phyloP scores from a whole-genome alignment of 2,888 invertebrate genomes.

The Congeria kusceri region DNA sequence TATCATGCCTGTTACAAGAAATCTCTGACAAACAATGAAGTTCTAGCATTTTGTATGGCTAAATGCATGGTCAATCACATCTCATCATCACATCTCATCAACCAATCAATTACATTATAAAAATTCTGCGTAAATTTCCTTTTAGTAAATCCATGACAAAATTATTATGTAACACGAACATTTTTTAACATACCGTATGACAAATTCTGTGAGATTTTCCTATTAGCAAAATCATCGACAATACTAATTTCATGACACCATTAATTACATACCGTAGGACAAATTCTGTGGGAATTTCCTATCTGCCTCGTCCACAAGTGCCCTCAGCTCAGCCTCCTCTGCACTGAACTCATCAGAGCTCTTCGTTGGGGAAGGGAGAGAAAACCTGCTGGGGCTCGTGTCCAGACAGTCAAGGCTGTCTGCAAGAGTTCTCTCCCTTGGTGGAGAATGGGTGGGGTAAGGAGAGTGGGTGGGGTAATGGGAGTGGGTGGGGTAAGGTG shows the following conservation, averaged over 20 bases:
- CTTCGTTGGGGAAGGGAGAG: conserved; percentile 69
- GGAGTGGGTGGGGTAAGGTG: conserved; percentile 20
- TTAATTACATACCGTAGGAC: conserved; percentile 45
- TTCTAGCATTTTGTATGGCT: too few relatives aligned
- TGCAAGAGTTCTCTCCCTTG: conserved; percentile 49
- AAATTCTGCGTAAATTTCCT: too few relatives aligned
- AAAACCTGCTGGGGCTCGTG: conserved; percentile 69
- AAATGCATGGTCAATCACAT: too few relatives aligned
- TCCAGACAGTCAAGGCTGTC: conserved; percentile 68
- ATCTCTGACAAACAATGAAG: too few relatives aligned
- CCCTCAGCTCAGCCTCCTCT: conserved; percentile 74
- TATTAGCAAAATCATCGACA: neutral
- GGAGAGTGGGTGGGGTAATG: conserved; percentile 8
- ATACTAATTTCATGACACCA: neutral
- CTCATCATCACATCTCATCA: too few relatives aligned
- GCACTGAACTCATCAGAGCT: conserved; percentile 71
- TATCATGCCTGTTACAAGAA: too few relatives aligned
- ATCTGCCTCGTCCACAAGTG: conserved; percentile 70
- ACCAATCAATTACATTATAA: too few relatives aligned
- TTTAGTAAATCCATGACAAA: too few relatives aligned
- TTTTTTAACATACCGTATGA: too few relatives aligned
- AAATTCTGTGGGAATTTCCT: conserved; percentile 68
- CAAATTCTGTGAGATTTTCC: too few relatives aligned
- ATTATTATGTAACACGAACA: too few relatives aligned
- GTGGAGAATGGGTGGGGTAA: conserved; percentile 24